phyloP scores from a whole-genome alignment of 2,113 vertebrate genomes.

The Prionailurus bengalensis region DNA sequence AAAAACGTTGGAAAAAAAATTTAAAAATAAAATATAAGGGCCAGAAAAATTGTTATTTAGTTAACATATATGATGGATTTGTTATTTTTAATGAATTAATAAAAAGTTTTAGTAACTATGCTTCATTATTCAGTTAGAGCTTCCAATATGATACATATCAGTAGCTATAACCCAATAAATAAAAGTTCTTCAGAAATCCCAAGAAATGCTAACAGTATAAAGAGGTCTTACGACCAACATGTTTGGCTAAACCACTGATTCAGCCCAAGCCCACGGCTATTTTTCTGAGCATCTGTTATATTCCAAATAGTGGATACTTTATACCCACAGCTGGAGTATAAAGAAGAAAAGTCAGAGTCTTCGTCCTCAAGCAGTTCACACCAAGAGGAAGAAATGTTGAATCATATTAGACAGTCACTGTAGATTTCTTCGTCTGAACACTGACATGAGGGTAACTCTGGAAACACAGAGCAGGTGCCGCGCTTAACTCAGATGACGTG shows the following conservation, averaged over 20 bases:
- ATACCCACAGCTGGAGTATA: not conserved
- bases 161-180: not conserved
- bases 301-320: not conserved
- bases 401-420: not conserved
- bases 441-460: not conserved
- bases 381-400: not conserved
- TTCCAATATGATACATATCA: not conserved
- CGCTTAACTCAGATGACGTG: not conserved
- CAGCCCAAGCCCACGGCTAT: not conserved
- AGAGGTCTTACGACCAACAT: not conserved
- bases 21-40: not conserved
- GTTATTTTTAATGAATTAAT: not conserved
- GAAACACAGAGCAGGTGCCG: not conserved
- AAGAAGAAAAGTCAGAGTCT: conserved; percentile 11
- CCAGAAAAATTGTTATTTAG: not conserved
- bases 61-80: not conserved
- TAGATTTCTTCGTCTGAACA: not conserved
- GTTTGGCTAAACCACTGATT: not conserved
- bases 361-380: not conserved
- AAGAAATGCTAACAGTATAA: not conserved
- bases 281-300: not conserved
- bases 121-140: not conserved
- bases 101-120: not conserved
- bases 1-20: too few relatives aligned
- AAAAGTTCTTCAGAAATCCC: conserved; percentile 24